These are phyloP conservation scores for Spermophilus dauricus DNA, from an alignment of 2,113 vertebrate species.

Conservation along the genomic window DNA sequence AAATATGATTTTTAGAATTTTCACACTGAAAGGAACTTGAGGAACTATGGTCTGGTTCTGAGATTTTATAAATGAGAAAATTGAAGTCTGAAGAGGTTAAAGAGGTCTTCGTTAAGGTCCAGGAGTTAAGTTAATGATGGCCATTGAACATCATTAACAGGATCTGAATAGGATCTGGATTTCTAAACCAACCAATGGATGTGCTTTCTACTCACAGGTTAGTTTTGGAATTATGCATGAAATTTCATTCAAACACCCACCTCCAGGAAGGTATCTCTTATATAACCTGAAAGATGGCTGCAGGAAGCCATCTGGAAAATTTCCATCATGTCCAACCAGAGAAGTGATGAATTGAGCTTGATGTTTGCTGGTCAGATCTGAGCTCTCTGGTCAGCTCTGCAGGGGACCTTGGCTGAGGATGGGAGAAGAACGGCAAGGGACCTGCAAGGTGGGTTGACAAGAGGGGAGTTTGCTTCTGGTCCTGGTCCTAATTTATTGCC, in stretches of 20 bases:
- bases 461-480: slow-evolving; percentile 11
- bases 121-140: neutral
- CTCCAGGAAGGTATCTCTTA: neutral
- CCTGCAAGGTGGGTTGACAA: neutral
- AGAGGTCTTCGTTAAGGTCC: neutral
- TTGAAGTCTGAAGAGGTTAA: neutral
- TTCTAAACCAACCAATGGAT: neutral
- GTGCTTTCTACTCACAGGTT: neutral
- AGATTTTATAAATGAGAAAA: slow-evolving; percentile 16
- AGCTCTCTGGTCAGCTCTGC: too few species aligned
- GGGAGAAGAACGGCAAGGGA: neutral
- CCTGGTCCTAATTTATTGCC: slow-evolving; percentile 55
- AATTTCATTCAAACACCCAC: neutral
- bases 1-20: slow-evolving; percentile 25
- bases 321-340: neutral
- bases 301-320: slow-evolving; percentile 1
- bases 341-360: neutral
- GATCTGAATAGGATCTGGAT: neutral
- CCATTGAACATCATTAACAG: neutral
- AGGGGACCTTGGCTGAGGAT: neutral
- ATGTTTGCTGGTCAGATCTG: neutral
- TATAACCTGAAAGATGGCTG: neutral
- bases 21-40: neutral
- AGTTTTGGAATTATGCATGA: neutral
- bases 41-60: neutral